These are phyloP conservation scores for Drymonia ruficornis DNA, from an alignment of 2,888 invertebrate genomes.

Conservation along the genomic window DNA sequence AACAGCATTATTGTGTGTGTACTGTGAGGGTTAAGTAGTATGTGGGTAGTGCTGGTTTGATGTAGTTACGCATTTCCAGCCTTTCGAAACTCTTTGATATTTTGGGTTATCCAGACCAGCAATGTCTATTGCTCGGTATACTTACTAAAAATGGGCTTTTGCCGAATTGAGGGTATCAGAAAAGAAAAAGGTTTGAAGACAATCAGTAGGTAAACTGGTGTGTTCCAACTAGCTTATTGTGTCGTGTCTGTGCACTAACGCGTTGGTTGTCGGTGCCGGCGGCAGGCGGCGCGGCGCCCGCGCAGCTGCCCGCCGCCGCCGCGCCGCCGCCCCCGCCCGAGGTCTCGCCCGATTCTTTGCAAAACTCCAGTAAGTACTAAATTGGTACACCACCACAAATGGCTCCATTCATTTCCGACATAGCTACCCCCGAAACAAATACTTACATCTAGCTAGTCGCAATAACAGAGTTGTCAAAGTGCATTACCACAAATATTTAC, in stretches of 20 bases:
- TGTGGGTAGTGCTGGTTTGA: conserved; percentile 10
- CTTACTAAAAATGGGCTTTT: no score
- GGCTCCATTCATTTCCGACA: conserved; percentile 8
- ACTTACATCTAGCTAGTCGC: no score
- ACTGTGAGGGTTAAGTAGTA: not conserved
- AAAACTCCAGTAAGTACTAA: conserved; percentile 57
- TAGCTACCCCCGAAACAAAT: not conserved
- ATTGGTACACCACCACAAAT: conserved; percentile 17
- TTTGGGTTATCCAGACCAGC: no score
- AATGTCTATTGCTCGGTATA: no score
- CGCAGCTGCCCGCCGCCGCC: conserved; percentile 50
- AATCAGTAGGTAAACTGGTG: not conserved
- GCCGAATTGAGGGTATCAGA: no score
- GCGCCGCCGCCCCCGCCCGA: conserved; percentile 42
- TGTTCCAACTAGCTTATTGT: conserved; percentile 28
- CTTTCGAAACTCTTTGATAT: no score
- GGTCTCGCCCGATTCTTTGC: conserved; percentile 47
- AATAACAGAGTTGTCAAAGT: no score
- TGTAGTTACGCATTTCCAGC: not conserved
- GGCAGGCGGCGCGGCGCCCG: conserved; percentile 54
- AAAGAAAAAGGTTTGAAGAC: no score
- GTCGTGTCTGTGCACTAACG: conserved; percentile 66
- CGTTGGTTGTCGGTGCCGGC: conserved; percentile 53
- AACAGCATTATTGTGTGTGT: conserved; percentile 40
- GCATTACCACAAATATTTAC: no score